Conservation (phyloP, 2,113 vertebrate genomes). For the Alaudala cheleensis region DNA sequence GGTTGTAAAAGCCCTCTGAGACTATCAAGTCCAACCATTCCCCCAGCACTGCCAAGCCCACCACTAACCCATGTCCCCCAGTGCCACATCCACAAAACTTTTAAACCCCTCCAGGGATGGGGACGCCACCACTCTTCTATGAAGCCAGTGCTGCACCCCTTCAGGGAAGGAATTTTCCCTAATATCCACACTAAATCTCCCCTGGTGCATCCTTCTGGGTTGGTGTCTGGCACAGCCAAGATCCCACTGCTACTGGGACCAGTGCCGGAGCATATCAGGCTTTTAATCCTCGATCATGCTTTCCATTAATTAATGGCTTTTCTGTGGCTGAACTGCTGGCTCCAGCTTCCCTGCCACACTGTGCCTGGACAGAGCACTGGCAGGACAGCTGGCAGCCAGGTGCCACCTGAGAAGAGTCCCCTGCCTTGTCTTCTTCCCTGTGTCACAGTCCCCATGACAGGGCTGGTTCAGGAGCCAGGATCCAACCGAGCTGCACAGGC, state of each 20-base stretch:
- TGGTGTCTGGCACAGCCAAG: background rate
- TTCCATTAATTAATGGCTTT: background rate
- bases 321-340: background rate
- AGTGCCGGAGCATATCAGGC: background rate
- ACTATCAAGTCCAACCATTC: background rate
- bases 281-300: background rate
- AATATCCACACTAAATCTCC: background rate
- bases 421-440: background rate
- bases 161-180: background rate
- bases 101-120: background rate
- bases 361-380: background rate
- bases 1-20: background rate
- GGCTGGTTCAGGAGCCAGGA: background rate
- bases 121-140: background rate
- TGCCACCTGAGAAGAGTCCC: background rate
- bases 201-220: background rate
- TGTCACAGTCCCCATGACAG: background rate
- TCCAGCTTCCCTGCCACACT: background rate
- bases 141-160: background rate
- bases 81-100: background rate
- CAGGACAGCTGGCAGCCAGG: background rate
- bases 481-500: background rate
- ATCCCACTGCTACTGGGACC: background rate
- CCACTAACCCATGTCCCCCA: background rate
- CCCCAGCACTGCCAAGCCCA: background rate